Conservation (phyloP, 1,140 invertebrate genomes). For the Sinella curviseta region DNA sequence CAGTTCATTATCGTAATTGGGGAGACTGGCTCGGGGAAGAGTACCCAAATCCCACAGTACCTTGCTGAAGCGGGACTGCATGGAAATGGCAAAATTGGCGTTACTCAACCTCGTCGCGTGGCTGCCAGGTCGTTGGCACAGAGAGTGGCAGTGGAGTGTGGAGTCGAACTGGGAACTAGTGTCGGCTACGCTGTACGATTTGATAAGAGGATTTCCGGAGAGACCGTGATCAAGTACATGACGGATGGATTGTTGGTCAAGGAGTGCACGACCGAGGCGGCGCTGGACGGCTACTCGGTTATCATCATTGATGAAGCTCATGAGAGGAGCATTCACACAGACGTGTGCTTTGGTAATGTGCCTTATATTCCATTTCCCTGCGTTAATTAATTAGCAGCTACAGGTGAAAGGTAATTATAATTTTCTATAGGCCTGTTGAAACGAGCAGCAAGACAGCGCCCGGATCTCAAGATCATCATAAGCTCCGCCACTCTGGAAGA, state of each 20-base stretch:
- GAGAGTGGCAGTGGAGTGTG: not conserved
- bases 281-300: constrained; percentile 73
- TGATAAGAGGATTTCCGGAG: constrained; percentile 75
- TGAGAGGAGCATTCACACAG: constrained; percentile 92
- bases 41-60: constrained; percentile 42
- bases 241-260: constrained; percentile 94
- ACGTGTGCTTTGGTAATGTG: constrained; percentile 81
- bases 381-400: too few relatives aligned
- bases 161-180: not conserved
- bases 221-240: constrained; percentile 79
- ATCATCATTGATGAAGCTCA: constrained; percentile 97
- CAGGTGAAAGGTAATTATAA: too few relatives aligned
- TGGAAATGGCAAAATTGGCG: constrained; percentile 21
- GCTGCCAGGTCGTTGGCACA: not conserved
- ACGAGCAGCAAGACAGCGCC: constrained; percentile 57
- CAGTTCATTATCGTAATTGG: not conserved
- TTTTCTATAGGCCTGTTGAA: constrained; percentile 60
- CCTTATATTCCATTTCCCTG: not conserved
- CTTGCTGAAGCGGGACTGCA: constrained; percentile 26
- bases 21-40: constrained; percentile 46
- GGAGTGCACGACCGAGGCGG: constrained; percentile 76
- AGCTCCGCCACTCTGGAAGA: constrained; percentile 86
- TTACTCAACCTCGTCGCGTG: constrained; percentile 49
- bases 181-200: constrained; percentile 81
- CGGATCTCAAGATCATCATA: constrained; percentile 67